phyloP scores from a whole-genome alignment of 2,113 vertebrate genomes.

The Oophaga pumilio region DNA sequence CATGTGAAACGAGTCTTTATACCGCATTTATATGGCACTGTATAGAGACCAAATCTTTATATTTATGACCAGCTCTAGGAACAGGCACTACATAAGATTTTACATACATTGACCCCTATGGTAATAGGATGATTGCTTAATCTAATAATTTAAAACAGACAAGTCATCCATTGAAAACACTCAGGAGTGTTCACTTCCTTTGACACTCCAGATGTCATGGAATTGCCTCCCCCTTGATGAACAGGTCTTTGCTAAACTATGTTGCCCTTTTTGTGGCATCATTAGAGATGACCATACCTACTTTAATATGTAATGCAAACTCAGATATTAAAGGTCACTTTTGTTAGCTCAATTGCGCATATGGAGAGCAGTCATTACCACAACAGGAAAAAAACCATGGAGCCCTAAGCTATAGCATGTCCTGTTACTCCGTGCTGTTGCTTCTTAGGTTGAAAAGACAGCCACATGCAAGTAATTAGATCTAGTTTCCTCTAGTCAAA shows the following conservation, averaged over 20 bases:
- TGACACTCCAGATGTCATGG: background rate
- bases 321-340: constrained; percentile 13
- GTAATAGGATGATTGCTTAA: background rate
- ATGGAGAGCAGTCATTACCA: constrained; percentile 4
- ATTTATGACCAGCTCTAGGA: background rate
- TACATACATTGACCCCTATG: background rate
- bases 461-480: constrained; percentile 62
- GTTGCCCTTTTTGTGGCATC: background rate
- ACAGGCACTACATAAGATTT: background rate
- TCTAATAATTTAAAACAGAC: background rate
- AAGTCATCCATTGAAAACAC: background rate
- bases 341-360: background rate
- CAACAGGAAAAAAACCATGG: constrained; percentile 60
- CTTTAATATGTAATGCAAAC: constrained; percentile 10
- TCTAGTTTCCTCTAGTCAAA: constrained; percentile 51
- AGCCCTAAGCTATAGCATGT: constrained; percentile 59
- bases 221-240: background rate
- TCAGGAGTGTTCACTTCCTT: background rate
- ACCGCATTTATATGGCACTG: too few species aligned
- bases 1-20: too few species aligned
- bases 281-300: background rate
- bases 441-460: constrained; percentile 66
- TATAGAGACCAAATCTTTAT: background rate
- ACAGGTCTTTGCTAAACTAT: background rate
- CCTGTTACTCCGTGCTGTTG: constrained; percentile 32